phyloP scores from a whole-genome alignment of 2,113 vertebrate genomes.

The Grammomys dolichurus region DNA sequence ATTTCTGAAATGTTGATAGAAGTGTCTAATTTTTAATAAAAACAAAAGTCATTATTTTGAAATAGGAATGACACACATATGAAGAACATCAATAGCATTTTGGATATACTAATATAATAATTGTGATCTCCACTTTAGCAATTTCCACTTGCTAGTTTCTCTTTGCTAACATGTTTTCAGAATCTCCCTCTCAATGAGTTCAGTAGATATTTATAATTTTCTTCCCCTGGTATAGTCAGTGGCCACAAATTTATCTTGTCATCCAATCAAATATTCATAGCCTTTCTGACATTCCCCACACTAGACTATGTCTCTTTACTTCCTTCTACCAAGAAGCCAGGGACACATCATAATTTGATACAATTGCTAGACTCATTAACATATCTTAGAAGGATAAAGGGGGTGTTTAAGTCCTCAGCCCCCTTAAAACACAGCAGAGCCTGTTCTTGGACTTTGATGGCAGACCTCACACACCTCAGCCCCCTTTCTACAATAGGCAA shows the following conservation, averaged over 20 bases:
- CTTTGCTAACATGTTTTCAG: background rate
- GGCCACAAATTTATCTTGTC: background rate
- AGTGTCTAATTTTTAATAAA: background rate
- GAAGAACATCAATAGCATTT: background rate
- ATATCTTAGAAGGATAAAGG: background rate
- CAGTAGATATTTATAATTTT: background rate
- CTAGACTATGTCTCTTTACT: background rate
- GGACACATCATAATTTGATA: background rate
- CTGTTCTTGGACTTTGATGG: background rate
- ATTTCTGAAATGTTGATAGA: constrained; percentile 12
- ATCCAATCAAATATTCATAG: constrained; percentile 8
- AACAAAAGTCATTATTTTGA: constrained; percentile 16
- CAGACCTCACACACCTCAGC: background rate
- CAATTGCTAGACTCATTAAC: background rate
- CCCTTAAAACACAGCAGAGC: background rate
- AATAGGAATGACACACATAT: constrained; percentile 25
- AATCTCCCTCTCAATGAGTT: constrained; percentile 22
- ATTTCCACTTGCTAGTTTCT: background rate
- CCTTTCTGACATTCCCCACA: background rate
- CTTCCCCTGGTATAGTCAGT: background rate
- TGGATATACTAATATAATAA: constrained; percentile 37
- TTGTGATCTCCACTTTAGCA: constrained; percentile 1
- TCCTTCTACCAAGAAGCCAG: background rate
- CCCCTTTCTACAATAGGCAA: background rate
- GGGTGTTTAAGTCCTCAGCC: background rate